Conservation (phyloP, 2,888 invertebrate genomes). For the Lepidocyrtoides sp. region DNA sequence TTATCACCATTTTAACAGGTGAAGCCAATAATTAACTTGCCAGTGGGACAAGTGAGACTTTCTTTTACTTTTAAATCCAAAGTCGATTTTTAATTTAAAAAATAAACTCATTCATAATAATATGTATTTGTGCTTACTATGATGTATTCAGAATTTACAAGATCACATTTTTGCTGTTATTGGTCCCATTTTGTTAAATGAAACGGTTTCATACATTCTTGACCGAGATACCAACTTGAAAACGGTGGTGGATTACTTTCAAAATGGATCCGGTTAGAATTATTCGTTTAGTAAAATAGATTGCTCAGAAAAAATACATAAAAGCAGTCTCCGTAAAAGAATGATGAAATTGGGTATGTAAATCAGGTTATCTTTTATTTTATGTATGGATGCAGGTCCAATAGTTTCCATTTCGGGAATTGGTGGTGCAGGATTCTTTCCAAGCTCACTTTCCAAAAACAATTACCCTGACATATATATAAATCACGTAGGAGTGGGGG, state of each 20-base stretch:
- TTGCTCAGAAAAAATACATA: too few species aligned
- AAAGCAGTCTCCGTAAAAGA: not conserved
- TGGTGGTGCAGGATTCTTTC: constrained; percentile 77
- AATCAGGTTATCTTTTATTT: too few species aligned
- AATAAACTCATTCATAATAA: not conserved
- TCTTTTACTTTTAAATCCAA: not conserved
- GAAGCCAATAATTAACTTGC: constrained; percentile 69
- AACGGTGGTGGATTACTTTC: constrained; percentile 77
- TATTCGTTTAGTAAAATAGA: too few species aligned
- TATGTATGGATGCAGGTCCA: constrained; percentile 64
- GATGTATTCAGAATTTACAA: constrained; percentile 58
- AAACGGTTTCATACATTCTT: constrained; percentile 78
- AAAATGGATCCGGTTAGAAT: constrained; percentile 79
- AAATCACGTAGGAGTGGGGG: constrained; percentile 75
- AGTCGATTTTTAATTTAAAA: not conserved
- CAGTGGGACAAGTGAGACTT: constrained; percentile 71
- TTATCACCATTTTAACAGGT: constrained; percentile 76
- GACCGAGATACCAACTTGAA: constrained; percentile 79
- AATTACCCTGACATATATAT: constrained; percentile 77
- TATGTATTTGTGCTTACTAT: too few species aligned
- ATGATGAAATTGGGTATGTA: constrained; percentile 6
- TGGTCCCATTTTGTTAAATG: constrained; percentile 82
- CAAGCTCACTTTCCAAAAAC: constrained; percentile 69
- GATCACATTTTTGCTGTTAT: constrained; percentile 80
- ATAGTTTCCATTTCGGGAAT: constrained; percentile 78